phyloP scores from a whole-genome alignment of 2,888 invertebrate genomes.

The Pasiphila rectangulata region DNA sequence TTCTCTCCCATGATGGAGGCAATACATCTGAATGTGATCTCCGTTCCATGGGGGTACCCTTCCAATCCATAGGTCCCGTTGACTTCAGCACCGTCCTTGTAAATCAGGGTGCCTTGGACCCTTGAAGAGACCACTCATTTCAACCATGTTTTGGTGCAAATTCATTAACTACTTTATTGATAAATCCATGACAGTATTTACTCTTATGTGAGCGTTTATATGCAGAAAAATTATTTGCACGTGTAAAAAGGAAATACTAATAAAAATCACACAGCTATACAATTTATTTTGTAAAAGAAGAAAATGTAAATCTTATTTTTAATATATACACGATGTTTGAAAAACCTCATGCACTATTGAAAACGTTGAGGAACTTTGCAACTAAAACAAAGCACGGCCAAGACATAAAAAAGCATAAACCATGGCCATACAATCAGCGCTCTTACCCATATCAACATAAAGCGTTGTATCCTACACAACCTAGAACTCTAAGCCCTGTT shows the following conservation, averaged over 20 bases:
- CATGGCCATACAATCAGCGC: conserved; percentile 65
- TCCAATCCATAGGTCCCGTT: conserved; percentile 83
- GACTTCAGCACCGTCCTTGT: conserved; percentile 85
- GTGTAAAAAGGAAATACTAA: not conserved
- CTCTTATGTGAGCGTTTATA: conserved; percentile 17
- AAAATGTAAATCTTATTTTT: conserved; percentile 11
- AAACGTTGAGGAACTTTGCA: conserved; percentile 50
- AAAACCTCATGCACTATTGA: conserved; percentile 60
- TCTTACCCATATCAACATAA: conserved; percentile 48
- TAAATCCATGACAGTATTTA: not conserved
- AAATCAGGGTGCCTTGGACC: conserved; percentile 89
- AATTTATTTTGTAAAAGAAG: conserved; percentile 9
- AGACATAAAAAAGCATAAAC: conserved; percentile 72
- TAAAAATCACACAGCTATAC: conserved; percentile 3
- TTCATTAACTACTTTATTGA: not conserved
- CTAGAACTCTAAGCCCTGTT: conserved; percentile 70
- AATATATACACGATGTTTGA: conserved; percentile 14
- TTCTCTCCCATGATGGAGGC: conserved; percentile 90
- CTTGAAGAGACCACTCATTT: conserved; percentile 52
- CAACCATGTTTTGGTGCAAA: conserved; percentile 16
- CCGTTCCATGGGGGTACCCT: conserved; percentile 89
- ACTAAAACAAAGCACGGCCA: conserved; percentile 72
- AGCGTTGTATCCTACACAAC: conserved; percentile 45
- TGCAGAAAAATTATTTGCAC: conserved; percentile 8
- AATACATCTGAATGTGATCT: conserved; percentile 91